These are phyloP conservation scores for Bucco capensis DNA, from an alignment of 2,113 vertebrate genomes.

Conservation along the genomic window DNA sequence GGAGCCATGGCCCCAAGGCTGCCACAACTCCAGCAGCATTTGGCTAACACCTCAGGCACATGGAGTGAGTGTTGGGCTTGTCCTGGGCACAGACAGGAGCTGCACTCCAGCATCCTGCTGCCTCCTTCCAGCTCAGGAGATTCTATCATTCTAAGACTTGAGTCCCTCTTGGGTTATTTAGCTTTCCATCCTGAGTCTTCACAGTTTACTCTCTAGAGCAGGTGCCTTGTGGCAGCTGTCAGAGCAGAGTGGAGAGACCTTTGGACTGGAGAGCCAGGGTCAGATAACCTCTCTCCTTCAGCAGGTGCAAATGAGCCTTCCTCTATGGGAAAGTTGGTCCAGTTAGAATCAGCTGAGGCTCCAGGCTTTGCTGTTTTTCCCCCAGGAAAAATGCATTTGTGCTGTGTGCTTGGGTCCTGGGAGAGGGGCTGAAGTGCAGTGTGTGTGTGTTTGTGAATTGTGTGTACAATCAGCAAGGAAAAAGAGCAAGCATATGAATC, in stretches of 20 bases:
- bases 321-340: neutral
- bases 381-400: neutral
- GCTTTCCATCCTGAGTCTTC: neutral
- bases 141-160: neutral
- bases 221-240: conserved; percentile 22
- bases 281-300: conserved; percentile 17
- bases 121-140: too few species aligned
- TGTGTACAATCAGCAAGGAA: conserved; percentile 30
- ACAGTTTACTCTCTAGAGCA: neutral
- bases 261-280: neutral
- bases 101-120: too few species aligned
- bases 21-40: too few species aligned
- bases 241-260: neutral
- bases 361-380: neutral
- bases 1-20: too few species aligned
- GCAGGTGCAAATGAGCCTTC: neutral
- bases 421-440: neutral
- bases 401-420: rapidly evolving
- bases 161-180: rapidly evolving
- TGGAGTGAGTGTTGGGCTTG: too few species aligned
- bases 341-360: neutral
- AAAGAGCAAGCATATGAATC: conserved; percentile 70
- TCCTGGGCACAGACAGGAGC: too few species aligned
- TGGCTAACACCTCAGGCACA: too few species aligned
- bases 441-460: neutral